Base-by-base conservation (phyloP, 2,888 invertebrate genomes). In the Elegia similella region DNA sequence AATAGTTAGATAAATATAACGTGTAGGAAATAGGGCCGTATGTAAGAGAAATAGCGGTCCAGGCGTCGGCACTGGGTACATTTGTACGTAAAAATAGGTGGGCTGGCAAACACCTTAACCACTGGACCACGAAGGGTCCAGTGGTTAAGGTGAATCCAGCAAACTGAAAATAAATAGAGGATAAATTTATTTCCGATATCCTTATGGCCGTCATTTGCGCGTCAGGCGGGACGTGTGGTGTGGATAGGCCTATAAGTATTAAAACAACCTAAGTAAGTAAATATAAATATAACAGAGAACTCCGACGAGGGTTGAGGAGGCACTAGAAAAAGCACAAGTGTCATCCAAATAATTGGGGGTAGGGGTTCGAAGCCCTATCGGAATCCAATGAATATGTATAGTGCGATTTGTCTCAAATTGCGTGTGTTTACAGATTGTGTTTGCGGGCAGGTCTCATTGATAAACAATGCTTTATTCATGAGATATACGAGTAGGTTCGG, bases 291-390 rank as follows among this genome's bases (percentile, higher is more conserved):
- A 34, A 12, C 34, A 58, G 23, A 23, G 23, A 23, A 23, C 23
- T 23, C 23, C 2, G 57, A 58, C 58, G 54, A 58, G 57, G 58
- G 50, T 38, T 55, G 53, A 44, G 44, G 44, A 50, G 52, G 38
- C 57, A 62, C 58, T 62, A 38, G 62, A 55, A 60, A 62, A 60
- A 60, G 57, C 55, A 53, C 43, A 57, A 62, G 60, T 52, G 53
- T 55, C 57, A 60, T 62, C 47, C 55, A 60, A 59, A 60, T 62
- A 60, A 62, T 62, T 59, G 62, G 60, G 32, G 34, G 55, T 55
- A 15, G 52, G 59, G 58, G 44, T 44, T 42, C 29, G 48, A 13
- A 42, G 34, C 38, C 16, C 10, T 44, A 47, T 55, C 17, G 55
- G 54, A 38, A 17, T 23, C n/a, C 42, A 13, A 56, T 56, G 56